Base-by-base conservation (phyloP, 1,140 invertebrate species). In the Alviniconcha marisindica region DNA sequence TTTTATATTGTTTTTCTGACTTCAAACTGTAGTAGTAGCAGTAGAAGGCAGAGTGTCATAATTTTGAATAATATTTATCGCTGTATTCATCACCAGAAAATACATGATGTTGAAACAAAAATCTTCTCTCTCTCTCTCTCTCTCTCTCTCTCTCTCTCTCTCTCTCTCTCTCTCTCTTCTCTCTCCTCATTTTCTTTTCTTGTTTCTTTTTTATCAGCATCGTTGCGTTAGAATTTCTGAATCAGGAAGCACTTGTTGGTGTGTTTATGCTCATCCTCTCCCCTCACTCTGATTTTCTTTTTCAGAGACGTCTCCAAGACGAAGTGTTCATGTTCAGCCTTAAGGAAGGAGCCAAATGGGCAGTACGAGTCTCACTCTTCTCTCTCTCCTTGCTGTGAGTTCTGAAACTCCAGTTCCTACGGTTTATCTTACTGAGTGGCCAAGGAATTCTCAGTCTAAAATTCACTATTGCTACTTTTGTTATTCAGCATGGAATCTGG, bases 281-380 rank as follows among this genome's bases (percentile, higher is more conserved):
- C 28, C 14, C n/a, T 21, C 60, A n/a, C 5, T 28, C 7, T 28
- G 28, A 10, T 66, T 21, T 77, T 38, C 60, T 31, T 36, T 56
- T 63, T 42, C 44, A 78, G 77, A 51, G 77, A 7, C 77, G 77
- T 21, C 33, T 78, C 24, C 77, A 78, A 40, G 77, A 78, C n/a
- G 21, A 3, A 0, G 40, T 78, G 18, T 78, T 78, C 56, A 56
- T 80, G 40, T 80, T 80, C 36, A 66, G 78, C 38, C 40, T 80
- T 36, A 80, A 80, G 56, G 78, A 80, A 38, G 78, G 78, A 24
- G 36, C n/a, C 24, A 80, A 80, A 15, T 80, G 78, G 78, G 56
- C 60, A 4, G 2, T 66, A 18, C 36, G 78, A 24, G 78, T 80
- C 14, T 66, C 56, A n/a, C 36, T 80, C 36, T 80, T 80, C 40